Evolutionary conservation across 2,888 invertebrate species (phyloP).

Genomic region (Rhodophaea formosa): DNA sequence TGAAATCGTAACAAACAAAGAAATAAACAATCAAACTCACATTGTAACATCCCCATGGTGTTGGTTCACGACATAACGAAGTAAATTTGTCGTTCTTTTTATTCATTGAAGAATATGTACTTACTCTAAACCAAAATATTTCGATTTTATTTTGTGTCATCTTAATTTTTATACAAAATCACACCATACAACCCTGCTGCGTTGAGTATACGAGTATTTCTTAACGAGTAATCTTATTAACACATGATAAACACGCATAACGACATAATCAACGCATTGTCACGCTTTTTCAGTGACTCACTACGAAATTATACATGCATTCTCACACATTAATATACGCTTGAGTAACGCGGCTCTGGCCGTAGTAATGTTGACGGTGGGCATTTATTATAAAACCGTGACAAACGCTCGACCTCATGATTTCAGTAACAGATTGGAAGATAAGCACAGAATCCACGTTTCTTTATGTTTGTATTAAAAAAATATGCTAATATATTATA

Average conservation of each 20-base stretch:
- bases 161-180: not conserved
- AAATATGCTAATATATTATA: not conserved
- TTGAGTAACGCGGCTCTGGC: slow-evolving; percentile 22
- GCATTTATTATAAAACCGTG: slow-evolving; percentile 1
- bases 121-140: too few relatives aligned
- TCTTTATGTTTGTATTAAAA: not conserved
- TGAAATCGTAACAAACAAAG: too few relatives aligned
- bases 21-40: too few relatives aligned
- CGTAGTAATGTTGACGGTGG: not conserved
- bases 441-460: not conserved
- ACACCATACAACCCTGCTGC: not conserved
- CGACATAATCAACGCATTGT: slow-evolving; percentile 24
- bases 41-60: too few relatives aligned
- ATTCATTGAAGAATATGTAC: too few relatives aligned
- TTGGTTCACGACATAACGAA: too few relatives aligned
- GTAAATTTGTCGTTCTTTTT: too few relatives aligned
- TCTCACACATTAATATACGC: slow-evolving; percentile 28
- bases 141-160: too few relatives aligned
- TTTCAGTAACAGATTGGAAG: not conserved
- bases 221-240: slow-evolving; percentile 3
- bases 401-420: slow-evolving; percentile 3
- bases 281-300: slow-evolving; percentile 23
- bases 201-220: not conserved
- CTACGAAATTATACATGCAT: slow-evolving; percentile 23
- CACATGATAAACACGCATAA: slow-evolving; percentile 14